Conservation (phyloP, 2,113 vertebrate genomes). For the Asarcornis scutulata region DNA sequence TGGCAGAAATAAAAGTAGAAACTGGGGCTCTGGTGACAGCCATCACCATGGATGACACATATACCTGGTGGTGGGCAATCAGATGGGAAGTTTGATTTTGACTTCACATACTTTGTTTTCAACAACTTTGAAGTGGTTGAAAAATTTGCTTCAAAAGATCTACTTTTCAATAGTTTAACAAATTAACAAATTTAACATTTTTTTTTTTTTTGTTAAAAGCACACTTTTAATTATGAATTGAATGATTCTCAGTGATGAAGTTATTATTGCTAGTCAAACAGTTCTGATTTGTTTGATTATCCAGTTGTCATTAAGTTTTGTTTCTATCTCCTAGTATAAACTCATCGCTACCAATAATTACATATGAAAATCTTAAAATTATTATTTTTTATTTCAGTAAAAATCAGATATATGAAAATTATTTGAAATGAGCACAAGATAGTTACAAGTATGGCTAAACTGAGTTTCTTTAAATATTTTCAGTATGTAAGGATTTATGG, state of each 20-base stretch:
- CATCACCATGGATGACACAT: accelerated
- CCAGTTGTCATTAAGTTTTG: neutral
- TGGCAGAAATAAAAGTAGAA: neutral
- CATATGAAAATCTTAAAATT: neutral
- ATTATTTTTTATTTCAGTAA: neutral
- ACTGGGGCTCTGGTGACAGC: neutral
- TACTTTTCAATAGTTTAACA: neutral
- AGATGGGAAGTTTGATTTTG: neutral
- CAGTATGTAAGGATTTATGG: neutral
- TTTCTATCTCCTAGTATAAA: conserved; percentile 9
- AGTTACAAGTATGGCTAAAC: neutral
- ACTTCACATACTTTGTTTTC: neutral
- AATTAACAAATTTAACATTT: neutral
- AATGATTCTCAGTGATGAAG: neutral
- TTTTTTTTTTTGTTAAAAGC: neutral
- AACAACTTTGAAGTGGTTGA: neutral
- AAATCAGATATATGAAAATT: neutral
- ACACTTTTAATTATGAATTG: neutral
- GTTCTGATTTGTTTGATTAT: neutral
- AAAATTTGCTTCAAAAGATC: neutral
- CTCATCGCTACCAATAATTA: neutral
- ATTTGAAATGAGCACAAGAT: neutral
- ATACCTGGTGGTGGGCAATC: neutral
- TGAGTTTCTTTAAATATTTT: neutral
- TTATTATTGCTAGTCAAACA: neutral